Evolutionary conservation across 2,113 vertebrate species (phyloP).

Genomic region (Gorilla gorilla): DNA sequence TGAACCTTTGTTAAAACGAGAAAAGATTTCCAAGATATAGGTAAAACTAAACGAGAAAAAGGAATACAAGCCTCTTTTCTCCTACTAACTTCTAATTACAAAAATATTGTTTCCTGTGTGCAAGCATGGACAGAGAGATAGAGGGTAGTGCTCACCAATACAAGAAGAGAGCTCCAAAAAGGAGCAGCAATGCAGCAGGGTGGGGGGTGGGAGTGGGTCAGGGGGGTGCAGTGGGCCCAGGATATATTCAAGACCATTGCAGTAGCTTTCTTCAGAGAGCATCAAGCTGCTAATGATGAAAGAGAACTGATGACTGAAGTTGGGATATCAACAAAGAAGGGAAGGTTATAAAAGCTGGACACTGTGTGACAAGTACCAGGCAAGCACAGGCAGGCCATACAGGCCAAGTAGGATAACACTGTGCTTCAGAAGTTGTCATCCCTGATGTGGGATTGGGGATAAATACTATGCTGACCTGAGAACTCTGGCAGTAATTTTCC

Average conservation of each 20-base stretch:
- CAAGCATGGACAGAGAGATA: neutral
- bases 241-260: neutral
- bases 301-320: neutral
- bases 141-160: neutral
- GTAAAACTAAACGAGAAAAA: neutral
- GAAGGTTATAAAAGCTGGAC: neutral
- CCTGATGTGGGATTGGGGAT: neutral
- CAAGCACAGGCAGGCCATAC: neutral
- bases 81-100: neutral
- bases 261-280: neutral
- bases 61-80: neutral
- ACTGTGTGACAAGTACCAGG: neutral
- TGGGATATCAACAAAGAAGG: neutral
- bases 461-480: neutral
- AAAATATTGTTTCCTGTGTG: neutral
- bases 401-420: neutral
- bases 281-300: neutral
- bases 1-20: neutral
- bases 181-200: accelerated
- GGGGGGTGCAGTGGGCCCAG: neutral
- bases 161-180: neutral
- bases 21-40: neutral
- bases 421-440: neutral
- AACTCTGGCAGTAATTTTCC: neutral
- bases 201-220: no score